These are phyloP conservation scores for Acanthaster planci DNA, from an alignment of 35 echinoderm and acorn worm species.

Conservation along the genomic window DNA sequence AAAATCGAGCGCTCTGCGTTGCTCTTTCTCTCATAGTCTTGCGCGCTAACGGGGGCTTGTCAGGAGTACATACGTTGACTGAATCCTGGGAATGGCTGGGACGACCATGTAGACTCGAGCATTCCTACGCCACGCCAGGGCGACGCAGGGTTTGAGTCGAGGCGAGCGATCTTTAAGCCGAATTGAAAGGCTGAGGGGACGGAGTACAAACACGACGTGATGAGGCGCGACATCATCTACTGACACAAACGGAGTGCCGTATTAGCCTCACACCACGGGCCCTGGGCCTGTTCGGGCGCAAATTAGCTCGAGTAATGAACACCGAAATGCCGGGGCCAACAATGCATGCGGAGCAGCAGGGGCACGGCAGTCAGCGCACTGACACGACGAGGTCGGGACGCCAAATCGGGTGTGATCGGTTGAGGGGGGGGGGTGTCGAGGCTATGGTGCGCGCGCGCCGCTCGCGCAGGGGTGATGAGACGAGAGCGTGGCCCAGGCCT, in stretches of 20 bases:
- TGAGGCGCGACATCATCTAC: neutral
- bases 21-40: no score
- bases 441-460: no score
- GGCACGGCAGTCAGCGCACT: neutral
- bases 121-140: neutral
- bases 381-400: neutral
- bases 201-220: constrained; percentile 7
- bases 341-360: no score
- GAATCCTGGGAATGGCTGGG: neutral
- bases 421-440: no score
- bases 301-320: constrained; percentile 29
- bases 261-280: constrained; percentile 1
- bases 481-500: constrained; percentile 1
- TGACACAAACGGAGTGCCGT: constrained; percentile 9
- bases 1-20: no score
- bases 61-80: neutral
- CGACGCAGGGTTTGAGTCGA: neutral
- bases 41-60: neutral
- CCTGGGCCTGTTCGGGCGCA: neutral
- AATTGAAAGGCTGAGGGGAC: constrained; percentile 22
- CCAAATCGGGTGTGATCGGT: no score
- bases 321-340: neutral
- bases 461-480: neutral
- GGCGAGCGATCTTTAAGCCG: constrained; percentile 22
- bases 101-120: neutral